Base-by-base conservation (phyloP, 2,113 vertebrate species). In the Coryphaenoides rupestris region DNA sequence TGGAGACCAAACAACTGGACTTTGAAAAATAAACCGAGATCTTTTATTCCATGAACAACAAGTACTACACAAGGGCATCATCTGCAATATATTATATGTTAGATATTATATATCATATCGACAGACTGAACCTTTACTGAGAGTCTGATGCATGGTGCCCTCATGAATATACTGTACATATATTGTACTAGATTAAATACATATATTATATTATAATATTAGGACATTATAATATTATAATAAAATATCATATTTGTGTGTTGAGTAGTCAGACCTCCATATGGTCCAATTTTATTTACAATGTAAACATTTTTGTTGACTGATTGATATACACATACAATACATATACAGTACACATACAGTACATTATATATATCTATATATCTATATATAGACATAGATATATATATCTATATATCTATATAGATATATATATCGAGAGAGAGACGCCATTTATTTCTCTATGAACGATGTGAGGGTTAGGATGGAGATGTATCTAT, bases 241-340 rank as follows among this genome's bases (percentile, higher is more conserved):
- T 40, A 7, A 40, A 40, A 40, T 40, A 9, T 40, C 9, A 40
- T 40, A 13, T 40, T 40, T 40, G 10, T 3, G 28, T 40, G 40
- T 79, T 61, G 63, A 80, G 69, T 82, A 80, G 0, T 40, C 7
- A 40, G 13, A 40, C 33, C 33, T 40, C 13, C 33, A 7, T 40
- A 40, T 40, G 33, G 33, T 40, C 33, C 33, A 40, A 40, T 40
- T 63, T 84, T 91, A 94, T 95, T 92, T 94, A 93, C 93, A 95
- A 82, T 92, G 90, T 94, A 94, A 95, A 93, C 88, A 92, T 91
- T 90, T 87, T 58, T 61, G 71, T 69, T 79, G 65, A 92, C 93
- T 93, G 80, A 88, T 91, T 93, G 80, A 88, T 91, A 88, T 92
- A 85, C 89, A 94, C 90, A 87, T 84, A 40, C 33, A 40, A 2